Base-by-base conservation (phyloP, 2,113 vertebrate genomes). In the Paradoxurus hermaphroditus region DNA sequence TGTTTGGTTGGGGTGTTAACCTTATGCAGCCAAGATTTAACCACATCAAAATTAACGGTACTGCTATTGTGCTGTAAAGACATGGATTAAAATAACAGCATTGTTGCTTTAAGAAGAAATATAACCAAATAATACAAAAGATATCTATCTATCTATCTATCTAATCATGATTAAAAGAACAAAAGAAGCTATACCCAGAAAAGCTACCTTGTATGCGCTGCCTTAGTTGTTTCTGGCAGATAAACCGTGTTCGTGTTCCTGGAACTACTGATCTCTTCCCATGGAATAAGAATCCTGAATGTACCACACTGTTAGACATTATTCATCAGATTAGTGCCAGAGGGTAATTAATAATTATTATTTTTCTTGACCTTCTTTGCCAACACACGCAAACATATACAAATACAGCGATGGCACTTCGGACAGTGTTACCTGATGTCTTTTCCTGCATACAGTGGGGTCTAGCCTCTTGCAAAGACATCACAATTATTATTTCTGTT, bases 21-120 rank as follows among this genome's bases (percentile, higher is more conserved):
- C 41, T 81, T 15, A 18, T 9, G 15, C 5, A 67, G 51, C n/a
- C 39, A 41, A 68, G 25, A 77, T 36, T 0, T 13, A 93, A 39
- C 46, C 29, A 23, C 62, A 23, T 78, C 4, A 77, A 63, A 65
- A 86, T 31, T 53, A 34, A 29, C 18, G 14, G 3, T 56, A 18
- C 73, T 79, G 13, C 39, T 56, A 27, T 56, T 75, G 6, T 0
- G 16, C 14, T 62, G 0, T 87, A 70, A 89, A 86, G 72, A 65
- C 31, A 34, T 59, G 59, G 16, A 21, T 67, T 15, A 67, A 87
- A 92, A 78, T 21, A 41, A 84, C 2, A 77, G 29, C 12, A 67
- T 11, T 82, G 82, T 56, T 95, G 29, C 78, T 75, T 77, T 39
- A 39, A 49, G n/a, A 36, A 87, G 41, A 94, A 90, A 36, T 77